Evolutionary conservation across 2,113 vertebrate genomes (phyloP).

Genomic region (Nannobrachium achirus): DNA sequence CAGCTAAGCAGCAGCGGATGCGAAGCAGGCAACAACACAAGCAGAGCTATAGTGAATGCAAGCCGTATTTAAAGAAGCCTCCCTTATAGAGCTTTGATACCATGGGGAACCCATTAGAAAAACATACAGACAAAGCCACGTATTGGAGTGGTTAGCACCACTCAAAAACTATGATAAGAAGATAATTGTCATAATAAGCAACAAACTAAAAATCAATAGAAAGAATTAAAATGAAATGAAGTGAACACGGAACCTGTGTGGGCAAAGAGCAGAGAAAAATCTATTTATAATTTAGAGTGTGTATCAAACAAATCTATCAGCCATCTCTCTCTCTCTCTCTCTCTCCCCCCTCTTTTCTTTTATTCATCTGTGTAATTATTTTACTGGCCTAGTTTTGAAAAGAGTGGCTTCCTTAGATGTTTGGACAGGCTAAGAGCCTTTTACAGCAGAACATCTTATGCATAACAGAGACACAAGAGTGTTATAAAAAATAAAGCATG

Average conservation of each 20-base stretch:
- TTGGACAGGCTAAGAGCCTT: slow-evolving; percentile 59
- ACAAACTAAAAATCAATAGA: too few species aligned
- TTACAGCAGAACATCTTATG: slow-evolving; percentile 38
- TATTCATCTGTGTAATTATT: slow-evolving; percentile 69
- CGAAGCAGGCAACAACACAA: too few species aligned
- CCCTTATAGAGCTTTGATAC: too few species aligned
- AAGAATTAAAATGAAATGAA: background rate
- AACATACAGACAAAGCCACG: too few species aligned
- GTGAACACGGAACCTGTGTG: slow-evolving; percentile 4
- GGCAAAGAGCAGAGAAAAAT: slow-evolving; percentile 30
- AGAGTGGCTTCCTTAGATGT: slow-evolving; percentile 56
- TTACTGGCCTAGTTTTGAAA: slow-evolving; percentile 64
- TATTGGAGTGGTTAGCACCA: too few species aligned
- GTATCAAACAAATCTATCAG: slow-evolving; percentile 63
- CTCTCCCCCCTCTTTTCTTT: slow-evolving; percentile 22
- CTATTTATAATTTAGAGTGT: slow-evolving; percentile 55
- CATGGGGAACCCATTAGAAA: too few species aligned
- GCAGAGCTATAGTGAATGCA: too few species aligned
- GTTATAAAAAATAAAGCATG: slow-evolving; percentile 25
- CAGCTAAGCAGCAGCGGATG: too few species aligned
- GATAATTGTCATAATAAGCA: too few species aligned
- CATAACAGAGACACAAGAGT: slow-evolving; percentile 24
- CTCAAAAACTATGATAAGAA: too few species aligned
- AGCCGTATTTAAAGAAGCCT: too few species aligned
- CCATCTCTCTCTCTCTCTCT: slow-evolving; percentile 15